Evolutionary conservation across 2,888 invertebrate genomes (phyloP).

Genomic region (Trissolcus brochymenae): DNA sequence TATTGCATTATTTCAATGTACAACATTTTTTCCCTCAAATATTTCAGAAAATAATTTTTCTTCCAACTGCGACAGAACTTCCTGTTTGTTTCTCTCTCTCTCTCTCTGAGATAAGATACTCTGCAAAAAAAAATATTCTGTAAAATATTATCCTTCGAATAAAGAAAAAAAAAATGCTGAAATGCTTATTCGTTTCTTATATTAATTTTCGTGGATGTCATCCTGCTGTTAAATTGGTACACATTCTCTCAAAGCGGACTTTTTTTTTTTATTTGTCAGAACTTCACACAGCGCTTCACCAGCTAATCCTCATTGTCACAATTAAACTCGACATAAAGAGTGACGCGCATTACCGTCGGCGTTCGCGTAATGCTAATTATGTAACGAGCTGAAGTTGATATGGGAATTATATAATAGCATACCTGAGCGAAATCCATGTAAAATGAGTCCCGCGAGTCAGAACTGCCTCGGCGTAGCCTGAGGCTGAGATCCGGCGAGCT

Average conservation of each 20-base stretch:
- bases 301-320: background rate
- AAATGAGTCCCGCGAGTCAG: constrained; percentile 91
- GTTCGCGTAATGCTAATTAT: constrained; percentile 18
- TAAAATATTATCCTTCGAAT: background rate
- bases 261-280: background rate
- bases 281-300: background rate
- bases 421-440: constrained; percentile 91
- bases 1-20: background rate
- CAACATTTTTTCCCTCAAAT: too few relatives aligned
- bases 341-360: constrained; percentile 6
- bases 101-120: too few relatives aligned
- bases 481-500: constrained; percentile 92
- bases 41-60: too few relatives aligned
- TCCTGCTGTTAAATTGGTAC: background rate
- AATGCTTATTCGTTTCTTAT: background rate
- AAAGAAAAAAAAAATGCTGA: background rate
- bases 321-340: constrained; percentile 3
- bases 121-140: background rate
- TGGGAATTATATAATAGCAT: constrained; percentile 41
- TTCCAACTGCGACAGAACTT: too few relatives aligned
- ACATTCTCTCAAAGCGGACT: background rate
- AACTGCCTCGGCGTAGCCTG: constrained; percentile 89
- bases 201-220: background rate
- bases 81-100: too few relatives aligned
- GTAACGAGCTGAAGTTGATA: constrained; percentile 24